Evolutionary conservation across 2,888 invertebrate species (phyloP), one percentile per base, ranked within the genome.

Genomic region (Elegia similella): DNA sequence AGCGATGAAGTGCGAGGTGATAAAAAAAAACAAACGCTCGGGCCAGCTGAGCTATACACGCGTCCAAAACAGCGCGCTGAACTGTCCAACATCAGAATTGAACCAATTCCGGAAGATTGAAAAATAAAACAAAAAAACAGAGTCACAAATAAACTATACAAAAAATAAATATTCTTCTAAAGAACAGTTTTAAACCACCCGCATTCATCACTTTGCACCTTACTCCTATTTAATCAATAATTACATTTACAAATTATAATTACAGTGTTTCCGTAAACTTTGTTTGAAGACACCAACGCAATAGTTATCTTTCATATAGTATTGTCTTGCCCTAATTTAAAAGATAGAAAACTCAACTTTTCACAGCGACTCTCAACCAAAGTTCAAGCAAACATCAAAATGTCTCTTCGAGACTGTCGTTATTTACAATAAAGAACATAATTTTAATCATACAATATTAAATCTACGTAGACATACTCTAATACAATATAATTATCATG

Each of bases 121-220:
- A n/a, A 42, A n/a, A n/a, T n/a, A 43, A 43, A 43, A 43, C 5
- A 43, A 43, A 46, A n/a, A 46, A 17, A 5, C 17, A 23, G 16
- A 23, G 17, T 12, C 17, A n/a, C 23, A 23, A 17, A 46, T 29
- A 46, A 44, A 46, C 46, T 46, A 23, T 23, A 46, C 46, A 53
- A 42, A 42, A 16, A 10, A 10, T n/a, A 23, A 3, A 17, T 16
- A 43, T 43, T 15, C 8, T 43, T 43, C 43, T 43, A 17, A 16
- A 32, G 53, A 57, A 59, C 42, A 58, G 59, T 60, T 60, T 58
- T 57, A 13, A 63, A 63, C 63, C 59, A 62, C 55, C 61, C 57
- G 57, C 57, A 52, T 55, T 58, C 44, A 32, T 44, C 17, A 43
- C 43, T 53, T 42, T 38, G 8, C 42, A 42, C 42, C 42, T 54